Percentiles rank a stretch among this genome's conserved stretches.
Evolutionary conservation across 2,113 vertebrate species (phyloP).

Genomic region (Poeciliopsis retropinna): DNA sequence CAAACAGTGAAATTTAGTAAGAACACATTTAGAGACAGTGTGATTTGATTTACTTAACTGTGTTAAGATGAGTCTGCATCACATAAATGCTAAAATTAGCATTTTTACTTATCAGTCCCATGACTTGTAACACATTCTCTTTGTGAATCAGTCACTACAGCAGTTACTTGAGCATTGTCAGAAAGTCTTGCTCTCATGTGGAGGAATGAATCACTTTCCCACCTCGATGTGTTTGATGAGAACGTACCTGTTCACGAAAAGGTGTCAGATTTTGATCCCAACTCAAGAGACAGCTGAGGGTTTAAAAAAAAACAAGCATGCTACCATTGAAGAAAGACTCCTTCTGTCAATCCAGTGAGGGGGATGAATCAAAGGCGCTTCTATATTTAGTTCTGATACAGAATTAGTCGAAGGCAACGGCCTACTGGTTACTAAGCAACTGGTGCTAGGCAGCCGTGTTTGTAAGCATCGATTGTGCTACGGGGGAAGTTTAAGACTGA

Average conservation of each 20-base stretch:
- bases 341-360: conserved; percentile 68
- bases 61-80: neutral
- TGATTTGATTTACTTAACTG: neutral
- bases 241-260: conserved; percentile 27
- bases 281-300: conserved; percentile 6
- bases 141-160: conserved; percentile 22
- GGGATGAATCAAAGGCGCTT: conserved; percentile 74
- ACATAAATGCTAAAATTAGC: neutral
- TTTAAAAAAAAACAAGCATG: conserved; percentile 36
- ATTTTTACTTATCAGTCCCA: neutral
- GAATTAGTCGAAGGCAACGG: conserved; percentile 75
- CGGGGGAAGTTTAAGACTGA: conserved; percentile 60
- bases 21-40: neutral
- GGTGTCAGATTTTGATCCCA: conserved; percentile 43
- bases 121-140: neutral
- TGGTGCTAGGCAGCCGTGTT: conserved; percentile 79
- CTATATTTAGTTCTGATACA: conserved; percentile 80
- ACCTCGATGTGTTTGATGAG: conserved; percentile 22
- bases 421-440: conserved; percentile 79
- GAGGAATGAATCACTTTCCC: conserved; percentile 19
- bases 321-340: conserved; percentile 38
- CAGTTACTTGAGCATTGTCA: conserved; percentile 40
- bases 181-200: conserved; percentile 4
- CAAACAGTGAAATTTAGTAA: neutral
- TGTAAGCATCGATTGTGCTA: conserved; percentile 77